Percentiles rank a stretch among this genome's conserved stretches.
Conservation (phyloP, 2,113 vertebrate genomes). For the Proterorhinus semilunaris region DNA sequence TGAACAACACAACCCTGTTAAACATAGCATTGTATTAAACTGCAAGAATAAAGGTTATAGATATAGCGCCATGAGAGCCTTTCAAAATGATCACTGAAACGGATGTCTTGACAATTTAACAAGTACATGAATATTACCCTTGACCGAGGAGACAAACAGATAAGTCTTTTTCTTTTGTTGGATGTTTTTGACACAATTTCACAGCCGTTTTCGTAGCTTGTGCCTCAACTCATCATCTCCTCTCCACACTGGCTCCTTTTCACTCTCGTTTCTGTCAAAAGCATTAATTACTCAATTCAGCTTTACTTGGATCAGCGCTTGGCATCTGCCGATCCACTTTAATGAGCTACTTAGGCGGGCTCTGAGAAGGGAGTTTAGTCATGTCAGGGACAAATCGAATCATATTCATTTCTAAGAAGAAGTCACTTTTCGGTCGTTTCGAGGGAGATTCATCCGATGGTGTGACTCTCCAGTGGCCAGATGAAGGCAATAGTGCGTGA, state of each 20-base stretch:
- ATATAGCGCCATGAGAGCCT: too few relatives aligned
- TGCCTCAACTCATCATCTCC: slow-evolving; percentile 9
- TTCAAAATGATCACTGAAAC: too few relatives aligned
- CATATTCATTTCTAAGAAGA: slow-evolving; percentile 2
- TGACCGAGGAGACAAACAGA: not conserved
- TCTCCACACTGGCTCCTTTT: slow-evolving; percentile 17
- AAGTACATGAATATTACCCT: not conserved
- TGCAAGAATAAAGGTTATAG: too few relatives aligned
- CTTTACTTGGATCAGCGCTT: slow-evolving; percentile 11
- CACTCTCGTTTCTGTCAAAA: slow-evolving; percentile 8
- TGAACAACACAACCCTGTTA: not conserved
- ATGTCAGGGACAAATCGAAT: not conserved
- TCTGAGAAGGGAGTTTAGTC: not conserved
- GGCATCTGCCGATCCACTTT: slow-evolving; percentile 19
- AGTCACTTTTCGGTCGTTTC: not conserved
- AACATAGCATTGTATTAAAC: not conserved
- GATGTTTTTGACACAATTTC: slow-evolving; percentile 1
- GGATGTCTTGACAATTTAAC: too few relatives aligned
- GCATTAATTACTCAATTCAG: slow-evolving; percentile 28
- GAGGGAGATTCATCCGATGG: not conserved
- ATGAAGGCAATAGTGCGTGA: slow-evolving; percentile 3
- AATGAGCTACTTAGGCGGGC: slow-evolving; percentile 13
- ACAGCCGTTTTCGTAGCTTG: not conserved
- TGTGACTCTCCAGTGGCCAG: not conserved
- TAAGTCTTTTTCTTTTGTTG: not conserved